Conservation (phyloP, 2,888 invertebrate species). For the Melipona beecheii region DNA sequence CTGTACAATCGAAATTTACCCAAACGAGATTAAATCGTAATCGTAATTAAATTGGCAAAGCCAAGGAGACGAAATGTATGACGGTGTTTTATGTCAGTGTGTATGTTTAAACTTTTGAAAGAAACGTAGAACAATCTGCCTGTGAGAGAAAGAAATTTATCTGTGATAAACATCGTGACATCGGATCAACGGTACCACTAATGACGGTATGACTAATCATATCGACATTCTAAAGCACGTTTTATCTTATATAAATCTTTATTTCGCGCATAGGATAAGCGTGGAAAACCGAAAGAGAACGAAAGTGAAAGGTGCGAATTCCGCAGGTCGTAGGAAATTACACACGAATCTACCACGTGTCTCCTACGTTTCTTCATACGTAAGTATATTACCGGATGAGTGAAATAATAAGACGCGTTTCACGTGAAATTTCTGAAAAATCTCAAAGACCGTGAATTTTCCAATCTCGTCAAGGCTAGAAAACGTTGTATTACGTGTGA, state of each 20-base stretch:
- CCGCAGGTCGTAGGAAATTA: constrained; percentile 60
- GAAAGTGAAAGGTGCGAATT: constrained; percentile 80
- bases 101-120: constrained; percentile 17
- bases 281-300: constrained; percentile 75
- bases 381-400: constrained; percentile 10
- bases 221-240: constrained; percentile 58
- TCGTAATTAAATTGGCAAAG: no score
- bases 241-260: constrained; percentile 61
- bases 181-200: constrained; percentile 29
- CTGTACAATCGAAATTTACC: no score
- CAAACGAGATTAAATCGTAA: background rate
- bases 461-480: background rate
- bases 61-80: background rate
- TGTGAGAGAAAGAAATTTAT: constrained; percentile 57
- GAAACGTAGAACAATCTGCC: constrained; percentile 34
- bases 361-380: background rate
- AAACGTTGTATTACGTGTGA: background rate
- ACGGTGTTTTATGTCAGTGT: background rate
- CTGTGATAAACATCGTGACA: constrained; percentile 52
- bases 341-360: constrained; percentile 31
- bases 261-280: constrained; percentile 45
- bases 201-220: constrained; percentile 19
- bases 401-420: constrained; percentile 35
- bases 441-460: no score
- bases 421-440: background rate